phyloP scores from a whole-genome alignment of 1,140 invertebrate species.

The Drosophila cardini region DNA sequence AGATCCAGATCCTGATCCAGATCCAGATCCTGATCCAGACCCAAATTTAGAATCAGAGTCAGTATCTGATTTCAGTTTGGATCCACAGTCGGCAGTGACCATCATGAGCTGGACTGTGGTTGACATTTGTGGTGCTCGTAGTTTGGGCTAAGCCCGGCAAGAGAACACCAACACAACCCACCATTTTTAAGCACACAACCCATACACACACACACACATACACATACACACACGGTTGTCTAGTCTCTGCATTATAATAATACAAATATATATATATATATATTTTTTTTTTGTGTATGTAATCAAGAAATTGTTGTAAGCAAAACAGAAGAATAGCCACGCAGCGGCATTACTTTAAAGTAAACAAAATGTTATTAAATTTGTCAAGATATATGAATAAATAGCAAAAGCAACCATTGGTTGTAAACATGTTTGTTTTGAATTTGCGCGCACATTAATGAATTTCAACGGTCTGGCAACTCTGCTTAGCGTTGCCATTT shows the following conservation, averaged over 20 bases:
- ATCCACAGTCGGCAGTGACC: constrained; percentile 41
- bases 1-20: background rate
- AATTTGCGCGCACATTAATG: background rate
- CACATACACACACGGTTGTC: constrained; percentile 27
- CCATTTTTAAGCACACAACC: constrained; percentile 33
- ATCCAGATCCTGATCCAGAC: background rate
- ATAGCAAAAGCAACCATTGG: constrained; percentile 13
- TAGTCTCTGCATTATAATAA: constrained; percentile 2
- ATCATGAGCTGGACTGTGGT: constrained; percentile 65
- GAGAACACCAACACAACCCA: constrained; percentile 38
- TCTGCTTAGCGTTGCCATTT: constrained; percentile 22
- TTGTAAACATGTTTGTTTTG: background rate
- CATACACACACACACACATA: constrained; percentile 21
- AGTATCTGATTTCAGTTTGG: background rate
- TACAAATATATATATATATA: constrained; percentile 10
- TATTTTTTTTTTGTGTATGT: constrained; percentile 47
- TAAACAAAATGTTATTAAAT: constrained; percentile 57
- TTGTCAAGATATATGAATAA: constrained; percentile 53
- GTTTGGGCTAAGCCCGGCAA: constrained; percentile 56
- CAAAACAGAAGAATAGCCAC: constrained; percentile 19
- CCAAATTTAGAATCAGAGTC: background rate
- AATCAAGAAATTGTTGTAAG: constrained; percentile 50
- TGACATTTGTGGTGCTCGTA: constrained; percentile 66
- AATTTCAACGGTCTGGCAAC: constrained; percentile 1
- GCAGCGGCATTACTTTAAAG: constrained; percentile 57